These are phyloP conservation scores for Ptychobarbus kaznakovi DNA, from an alignment of 2,797 vertebrate species.

Conservation along the genomic window DNA sequence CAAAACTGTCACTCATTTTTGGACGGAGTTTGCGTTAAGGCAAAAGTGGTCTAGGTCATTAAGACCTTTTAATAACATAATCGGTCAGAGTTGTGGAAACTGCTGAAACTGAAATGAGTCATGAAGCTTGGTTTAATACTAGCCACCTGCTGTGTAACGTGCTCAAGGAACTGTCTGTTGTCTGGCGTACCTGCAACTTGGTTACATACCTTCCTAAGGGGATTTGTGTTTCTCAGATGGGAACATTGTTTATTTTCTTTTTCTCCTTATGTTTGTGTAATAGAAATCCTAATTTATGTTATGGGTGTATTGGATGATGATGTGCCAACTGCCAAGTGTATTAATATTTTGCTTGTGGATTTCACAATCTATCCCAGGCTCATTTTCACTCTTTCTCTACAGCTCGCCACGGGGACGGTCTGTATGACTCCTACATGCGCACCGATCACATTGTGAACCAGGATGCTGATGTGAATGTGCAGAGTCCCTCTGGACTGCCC, in stretches of 20 bases:
- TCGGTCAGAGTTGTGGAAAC: conserved; percentile 53
- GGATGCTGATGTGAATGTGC: conserved; percentile 81
- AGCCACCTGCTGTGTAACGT: conserved; percentile 42
- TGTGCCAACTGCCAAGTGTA: background rate
- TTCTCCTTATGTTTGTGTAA: conserved; percentile 11
- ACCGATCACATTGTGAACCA: conserved; percentile 92
- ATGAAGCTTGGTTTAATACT: conserved; percentile 64
- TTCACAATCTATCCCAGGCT: background rate
- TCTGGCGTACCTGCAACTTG: conserved; percentile 72
- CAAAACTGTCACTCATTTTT: background rate
- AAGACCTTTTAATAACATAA: conserved; percentile 48
- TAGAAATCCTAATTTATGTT: background rate
- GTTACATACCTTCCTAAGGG: conserved; percentile 65
- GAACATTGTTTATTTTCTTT: background rate
- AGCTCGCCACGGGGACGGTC: conserved; percentile 89
- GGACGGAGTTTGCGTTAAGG: background rate
- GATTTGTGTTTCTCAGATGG: conserved; percentile 23
- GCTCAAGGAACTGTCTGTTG: conserved; percentile 67
- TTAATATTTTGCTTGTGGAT: background rate
- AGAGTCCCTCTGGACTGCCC: conserved; percentile 84
- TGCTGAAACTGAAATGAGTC: conserved; percentile 59
- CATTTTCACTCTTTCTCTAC: conserved; percentile 54
- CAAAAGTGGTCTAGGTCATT: conserved; percentile 27
- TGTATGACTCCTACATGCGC: conserved; percentile 97
- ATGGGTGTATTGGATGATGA: background rate